Evolutionary conservation across 2,797 vertebrate species (phyloP), one percentile per base, ranked within the genome.

Genomic region (Alauda arvensis): DNA sequence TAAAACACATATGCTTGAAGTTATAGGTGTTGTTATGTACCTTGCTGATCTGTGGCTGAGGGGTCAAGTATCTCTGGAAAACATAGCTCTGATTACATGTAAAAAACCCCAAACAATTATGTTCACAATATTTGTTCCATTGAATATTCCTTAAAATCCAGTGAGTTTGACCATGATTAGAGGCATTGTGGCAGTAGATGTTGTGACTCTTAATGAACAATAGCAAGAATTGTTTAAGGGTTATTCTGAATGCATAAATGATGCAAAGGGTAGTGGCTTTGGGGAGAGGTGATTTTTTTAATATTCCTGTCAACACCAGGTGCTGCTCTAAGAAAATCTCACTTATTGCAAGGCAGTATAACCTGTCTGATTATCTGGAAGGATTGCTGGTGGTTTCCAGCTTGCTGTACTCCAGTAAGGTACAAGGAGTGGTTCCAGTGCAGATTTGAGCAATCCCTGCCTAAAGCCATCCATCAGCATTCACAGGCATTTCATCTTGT

Each of bases 381-480:
- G 20, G 53, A 40, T 3, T 76, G 31, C 42, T 76, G 46, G 57
- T 68, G 56, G 5, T 70, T 84, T 86, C 70, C 65, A 65, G 46
- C 59, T 84, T 68, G 57, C 24, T 63, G 12, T 39, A 17, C 39
- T 67, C 26, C 12, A 37, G 39, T 28, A 49, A 74, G 57, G 51
- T 37, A 55, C 80, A 77, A 51, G 51, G 33, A 85, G 67, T 39
- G 24, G 55, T 39, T 79, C 42, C 53, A 71, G 59, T n/a, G 61
- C 71, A 91, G 83, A 94, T 66, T 65, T 63, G 80, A 91, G 84
- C 68, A 88, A 26, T 12, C 56, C 16, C 62, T 71, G 72, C 65
- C 75, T 56, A 40, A 79, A 91, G 43, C 34, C 48, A 81, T 59
- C 66, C 3, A 5, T 86, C 57, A 68, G 26, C 12, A 2, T 84